Evolutionary conservation across 2,113 vertebrate genomes (phyloP), one percentile per base, ranked within the genome.

Genomic region (Plecturocebus donacophilus): DNA sequence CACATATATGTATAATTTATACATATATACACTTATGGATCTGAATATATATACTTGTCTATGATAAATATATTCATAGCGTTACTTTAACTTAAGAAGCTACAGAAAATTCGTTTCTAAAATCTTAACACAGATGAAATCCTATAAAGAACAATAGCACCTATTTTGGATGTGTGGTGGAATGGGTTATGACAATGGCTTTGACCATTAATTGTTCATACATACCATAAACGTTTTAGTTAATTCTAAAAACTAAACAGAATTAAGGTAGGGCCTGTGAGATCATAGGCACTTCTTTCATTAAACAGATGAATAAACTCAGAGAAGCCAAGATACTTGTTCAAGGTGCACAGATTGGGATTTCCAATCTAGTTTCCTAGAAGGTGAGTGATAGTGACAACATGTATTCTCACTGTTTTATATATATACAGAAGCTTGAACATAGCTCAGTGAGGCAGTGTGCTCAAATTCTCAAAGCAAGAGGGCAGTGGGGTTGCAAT

Each of bases 31-130:
- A 73, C 17, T 61, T 49, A 75, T 40, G 27, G 35, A 42, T 20
- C 35, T 40, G 23, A 11, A 83, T 27, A 83, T 54, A 16, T 25
- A 70, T 87, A 25, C 32, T 20, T 52, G 27, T 49, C 79, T 82
- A 4, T 42, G 25, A 38, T 54, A 64, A 8, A 80, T 68, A 8
- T 94, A 70, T 54, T 88, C 20, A 88, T 19, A 90, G 27, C 54
- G 45, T 86, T 27, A 58, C 83, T 96, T 94, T 68, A 66, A 88
- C 52, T 93, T 94, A 85, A 88, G 87, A 82, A 1, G n/a, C 61
- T 84, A 2, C 11, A 90, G 3, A 30, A 89, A 95, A 73, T 89
- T 79, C 1, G 54, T 45, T 93, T 92, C 27, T 83, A 68, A 84
- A 91, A 71, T 47, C 30, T 86, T 87, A 86, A 95, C 9, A 42